Evolutionary conservation across 2,797 vertebrate species (phyloP), one percentile per base, ranked within the genome.

Genomic region (Lemur catta): DNA sequence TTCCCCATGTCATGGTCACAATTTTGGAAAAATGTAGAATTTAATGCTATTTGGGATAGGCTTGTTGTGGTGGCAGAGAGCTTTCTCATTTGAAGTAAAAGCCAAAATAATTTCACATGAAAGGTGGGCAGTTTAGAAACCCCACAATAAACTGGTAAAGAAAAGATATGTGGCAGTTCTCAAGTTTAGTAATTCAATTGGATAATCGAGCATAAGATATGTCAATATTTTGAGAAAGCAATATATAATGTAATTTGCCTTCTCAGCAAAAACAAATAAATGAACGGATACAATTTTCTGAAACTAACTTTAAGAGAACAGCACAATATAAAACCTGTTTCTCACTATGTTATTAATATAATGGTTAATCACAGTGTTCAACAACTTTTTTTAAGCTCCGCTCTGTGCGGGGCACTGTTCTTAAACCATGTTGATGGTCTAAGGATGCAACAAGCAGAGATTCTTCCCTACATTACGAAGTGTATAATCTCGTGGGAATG

Each of bases 191-290:
- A 85, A 96, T 84, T 94, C 65, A 91, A 38, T 92, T 93, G 88
- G 76, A 81, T 61, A 97, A 79, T 69, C 13, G 63, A 79, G 17
- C 13, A 50, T 78, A 85, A 94, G 48, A 30, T 41, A 89, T 12
- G 86, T 86, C 92, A 81, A 76, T 78, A 90, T 90, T 96, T 95
- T 78, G 55, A 93, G 78, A 84, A 89, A 82, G 80, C 38, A 87
- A 26, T 61, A 20, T 65, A 72, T 80, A 86, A 50, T 35, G 11
- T 91, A 81, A 93, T 85, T 81, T 92, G 55, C 48, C n/a, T 89
- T 90, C 22, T 94, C 71, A 89, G 57, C 41, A 93, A 95, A 96
- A 96, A 85, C 74, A 95, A 84, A 94, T 85, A 41, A 84, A 87
- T 93, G 6, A 95, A 90, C 22, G 20, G 52, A 71, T 82, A 78